phyloP scores from a whole-genome alignment of 2,888 invertebrate genomes.

The Sinodicranocentrus sp. region DNA sequence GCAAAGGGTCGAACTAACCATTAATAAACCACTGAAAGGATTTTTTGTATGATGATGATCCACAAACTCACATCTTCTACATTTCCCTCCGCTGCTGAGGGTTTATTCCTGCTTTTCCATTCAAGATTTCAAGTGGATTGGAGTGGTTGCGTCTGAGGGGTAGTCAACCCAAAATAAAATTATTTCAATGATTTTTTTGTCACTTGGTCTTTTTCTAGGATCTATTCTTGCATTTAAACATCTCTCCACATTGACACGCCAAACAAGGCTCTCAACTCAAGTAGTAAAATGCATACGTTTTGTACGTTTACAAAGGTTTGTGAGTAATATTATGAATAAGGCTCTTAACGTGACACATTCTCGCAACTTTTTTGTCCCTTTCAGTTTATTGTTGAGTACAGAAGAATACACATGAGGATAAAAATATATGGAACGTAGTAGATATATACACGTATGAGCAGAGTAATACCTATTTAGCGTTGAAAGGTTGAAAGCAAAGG shows the following conservation, averaged over 20 bases:
- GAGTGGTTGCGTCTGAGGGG: constrained; percentile 30
- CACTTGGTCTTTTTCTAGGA: constrained; percentile 32
- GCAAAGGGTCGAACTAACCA: constrained; percentile 72
- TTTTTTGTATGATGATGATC: constrained; percentile 48
- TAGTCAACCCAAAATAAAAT: constrained; percentile 45
- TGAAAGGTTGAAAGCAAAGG: too few species aligned
- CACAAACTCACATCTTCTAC: background rate
- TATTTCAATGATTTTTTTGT: constrained; percentile 41
- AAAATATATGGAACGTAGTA: background rate
- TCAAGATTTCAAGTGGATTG: constrained; percentile 46
- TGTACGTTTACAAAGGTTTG: constrained; percentile 20
- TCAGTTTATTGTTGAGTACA: background rate
- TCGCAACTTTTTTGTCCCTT: background rate
- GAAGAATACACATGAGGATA: too few species aligned
- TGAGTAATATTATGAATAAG: background rate
- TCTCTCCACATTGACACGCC: constrained; percentile 28
- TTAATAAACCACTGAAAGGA: constrained; percentile 76
- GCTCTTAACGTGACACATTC: constrained; percentile 2
- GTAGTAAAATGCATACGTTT: constrained; percentile 32
- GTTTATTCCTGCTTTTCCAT: constrained; percentile 18
- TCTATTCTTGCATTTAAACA: background rate
- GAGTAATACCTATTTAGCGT: too few species aligned
- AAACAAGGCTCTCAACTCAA: constrained; percentile 43
- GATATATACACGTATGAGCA: too few species aligned
- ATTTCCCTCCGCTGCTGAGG: too few species aligned